Evolutionary conservation across 2,113 vertebrate genomes (phyloP).

Genomic region (Onychorhynchus coronatus): DNA sequence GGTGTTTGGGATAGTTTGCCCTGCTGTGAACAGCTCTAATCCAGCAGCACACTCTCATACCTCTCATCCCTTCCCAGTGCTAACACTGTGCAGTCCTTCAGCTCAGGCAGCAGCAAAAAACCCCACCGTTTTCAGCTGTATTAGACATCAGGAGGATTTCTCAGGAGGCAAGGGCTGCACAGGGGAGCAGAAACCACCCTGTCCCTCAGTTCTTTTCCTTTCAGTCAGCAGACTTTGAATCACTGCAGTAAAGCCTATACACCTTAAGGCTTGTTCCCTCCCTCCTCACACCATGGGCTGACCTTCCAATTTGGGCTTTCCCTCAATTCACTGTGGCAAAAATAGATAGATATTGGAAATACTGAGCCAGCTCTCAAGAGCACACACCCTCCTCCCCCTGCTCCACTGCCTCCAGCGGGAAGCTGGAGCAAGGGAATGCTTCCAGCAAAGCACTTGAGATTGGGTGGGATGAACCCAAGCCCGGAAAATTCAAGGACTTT

Average conservation of each 20-base stretch:
- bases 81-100: neutral
- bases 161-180: neutral
- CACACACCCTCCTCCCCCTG: too few relatives aligned
- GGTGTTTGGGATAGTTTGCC: neutral
- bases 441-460: accelerated
- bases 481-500: neutral
- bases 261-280: neutral
- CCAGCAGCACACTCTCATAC: neutral
- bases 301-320: neutral
- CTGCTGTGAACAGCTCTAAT: neutral
- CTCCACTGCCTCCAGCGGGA: neutral
- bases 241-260: neutral
- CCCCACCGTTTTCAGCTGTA: neutral
- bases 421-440: neutral
- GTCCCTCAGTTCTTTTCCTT: neutral
- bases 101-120: neutral
- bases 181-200: neutral
- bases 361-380: neutral
- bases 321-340: neutral
- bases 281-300: neutral
- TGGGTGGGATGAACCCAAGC: neutral
- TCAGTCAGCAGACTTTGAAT: neutral
- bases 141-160: neutral
- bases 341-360: neutral
- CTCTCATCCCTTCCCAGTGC: neutral